Percentiles rank a stretch among this genome's conserved stretches.
Evolutionary conservation across 2,113 vertebrate genomes (phyloP).

Genomic region (Parus major): DNA sequence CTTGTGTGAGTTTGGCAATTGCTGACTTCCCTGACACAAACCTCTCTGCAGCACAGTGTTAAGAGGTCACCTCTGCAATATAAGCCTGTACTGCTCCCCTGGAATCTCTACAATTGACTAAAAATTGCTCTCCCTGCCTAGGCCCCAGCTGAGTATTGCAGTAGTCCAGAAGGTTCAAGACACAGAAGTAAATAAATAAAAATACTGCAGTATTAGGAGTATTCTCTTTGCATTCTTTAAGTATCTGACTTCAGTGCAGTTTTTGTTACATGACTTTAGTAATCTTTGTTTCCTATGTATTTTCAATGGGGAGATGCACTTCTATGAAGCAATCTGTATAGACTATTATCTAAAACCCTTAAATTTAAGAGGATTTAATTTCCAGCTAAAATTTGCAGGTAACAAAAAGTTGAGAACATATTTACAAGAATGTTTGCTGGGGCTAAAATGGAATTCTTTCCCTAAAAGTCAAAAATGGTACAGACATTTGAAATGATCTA

Average conservation of each 20-base stretch:
- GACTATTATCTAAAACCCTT: not conserved
- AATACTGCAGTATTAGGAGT: not conserved
- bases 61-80: not conserved
- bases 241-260: not conserved
- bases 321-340: not conserved
- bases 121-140: not conserved
- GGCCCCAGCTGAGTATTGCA: not conserved
- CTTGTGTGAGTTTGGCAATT: not conserved
- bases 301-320: not conserved
- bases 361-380: not conserved
- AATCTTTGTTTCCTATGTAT: not conserved
- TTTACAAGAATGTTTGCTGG: not conserved
- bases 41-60: not conserved
- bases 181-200: not conserved
- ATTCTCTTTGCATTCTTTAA: not conserved
- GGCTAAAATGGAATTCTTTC: not conserved
- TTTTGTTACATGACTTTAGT: not conserved
- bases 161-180: not conserved
- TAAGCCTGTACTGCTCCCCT: not conserved
- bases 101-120: not conserved
- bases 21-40: not conserved
- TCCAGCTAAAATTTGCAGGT: not conserved
- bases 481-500: not conserved
- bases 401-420: not conserved
- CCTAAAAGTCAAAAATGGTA: not conserved